A percentile compares a stretch with the other conserved stretches of the same genome.
phyloP scores from a whole-genome alignment of 2,797 vertebrate species.

The Hydrophis major region DNA sequence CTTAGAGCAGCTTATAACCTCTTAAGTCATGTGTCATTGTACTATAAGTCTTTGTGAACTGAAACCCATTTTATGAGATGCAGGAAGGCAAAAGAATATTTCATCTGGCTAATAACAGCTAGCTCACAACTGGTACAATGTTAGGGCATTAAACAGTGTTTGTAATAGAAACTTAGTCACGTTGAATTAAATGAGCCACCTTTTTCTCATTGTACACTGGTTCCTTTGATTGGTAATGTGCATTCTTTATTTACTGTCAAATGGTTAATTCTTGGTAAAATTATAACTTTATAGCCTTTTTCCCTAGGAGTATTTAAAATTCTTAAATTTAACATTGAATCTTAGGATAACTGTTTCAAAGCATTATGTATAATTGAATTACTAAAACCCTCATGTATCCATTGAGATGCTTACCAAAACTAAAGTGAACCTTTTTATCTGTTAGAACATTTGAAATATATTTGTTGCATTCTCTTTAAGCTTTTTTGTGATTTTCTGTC shows the following conservation, averaged over 20 bases:
- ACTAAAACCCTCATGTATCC: not conserved
- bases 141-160: not conserved
- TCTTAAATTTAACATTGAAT: not conserved
- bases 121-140: not conserved
- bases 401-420: not conserved
- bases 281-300: not conserved
- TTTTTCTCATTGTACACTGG: not conserved
- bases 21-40: not conserved
- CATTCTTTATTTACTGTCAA: not conserved
- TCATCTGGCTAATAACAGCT: not conserved
- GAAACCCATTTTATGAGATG: not conserved
- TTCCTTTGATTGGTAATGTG: not conserved
- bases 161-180: not conserved
- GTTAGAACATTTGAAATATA: not conserved
- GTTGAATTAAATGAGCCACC: not conserved
- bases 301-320: not conserved
- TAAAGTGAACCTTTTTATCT: not conserved
- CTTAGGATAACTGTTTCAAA: not conserved
- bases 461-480: not conserved
- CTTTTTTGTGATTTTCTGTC: slow-evolving; percentile 4
- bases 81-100: not conserved
- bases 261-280: not conserved
- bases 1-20: not conserved
- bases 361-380: not conserved
- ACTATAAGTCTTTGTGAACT: not conserved